Base-by-base conservation (phyloP, 2,797 vertebrate genomes). In the Falco peregrinus region DNA sequence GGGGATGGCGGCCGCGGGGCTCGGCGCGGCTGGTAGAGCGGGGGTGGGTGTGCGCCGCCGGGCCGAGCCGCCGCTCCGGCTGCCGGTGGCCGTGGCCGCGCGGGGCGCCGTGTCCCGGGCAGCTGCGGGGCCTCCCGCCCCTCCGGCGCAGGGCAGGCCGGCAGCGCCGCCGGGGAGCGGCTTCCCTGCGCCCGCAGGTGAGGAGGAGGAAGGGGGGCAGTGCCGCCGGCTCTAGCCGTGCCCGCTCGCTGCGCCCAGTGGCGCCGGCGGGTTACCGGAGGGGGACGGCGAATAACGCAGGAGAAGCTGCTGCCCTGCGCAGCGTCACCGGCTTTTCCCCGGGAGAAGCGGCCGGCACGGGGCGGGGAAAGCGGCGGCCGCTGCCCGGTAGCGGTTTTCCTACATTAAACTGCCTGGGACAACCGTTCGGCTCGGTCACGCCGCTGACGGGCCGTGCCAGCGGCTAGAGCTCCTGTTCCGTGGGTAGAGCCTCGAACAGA, bases 281-380 rank as follows among this genome's bases (percentile, higher is more conserved):
- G 45, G 29, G 13, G 45, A 5, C 10, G 12, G 75, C 41, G 51
- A 7, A 11, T 16, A 5, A 6, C 25, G 8, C 4, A 7, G 41
- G 12, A 21, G 71, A 17, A 37, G 1, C 26, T 6, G 0, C 11
- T 8, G 80, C 6, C 35, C 26, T 51, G 68, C 35, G n/a, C 21
- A 17, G 8, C 41, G 13, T 13, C 13, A 41, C 41, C 6, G 41
- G 41, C 41, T 41, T 41, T 41, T 41, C 41, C 41, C 41, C 41
- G 41, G 41, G 54, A 10, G 45, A 41, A 15, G 6, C 39, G 1
- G 37, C 13, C 33, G 43, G 33, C 4, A 2, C 2, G 9, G 2
- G 6, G 37, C 37, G 37, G 37, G 37, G 37, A 37, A 37, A 37
- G 37, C 37, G 37, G 37, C 37, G 10, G 37, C 37, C 37, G 37